Base-by-base conservation (phyloP, 2,888 invertebrate genomes). In the Blera fallax region DNA sequence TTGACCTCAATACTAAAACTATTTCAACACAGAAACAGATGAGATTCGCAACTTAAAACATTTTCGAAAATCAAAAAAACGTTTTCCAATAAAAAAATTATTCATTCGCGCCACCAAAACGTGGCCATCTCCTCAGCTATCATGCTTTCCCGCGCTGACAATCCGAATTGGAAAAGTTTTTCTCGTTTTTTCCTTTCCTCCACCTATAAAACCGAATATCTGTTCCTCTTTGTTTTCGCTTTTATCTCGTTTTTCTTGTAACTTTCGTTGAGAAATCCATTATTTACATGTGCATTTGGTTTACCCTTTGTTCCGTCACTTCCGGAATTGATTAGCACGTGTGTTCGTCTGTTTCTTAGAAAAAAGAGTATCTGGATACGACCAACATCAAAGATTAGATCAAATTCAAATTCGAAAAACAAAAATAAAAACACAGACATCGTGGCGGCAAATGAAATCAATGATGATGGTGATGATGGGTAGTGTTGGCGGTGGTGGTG, bases 1-100 rank as follows among this genome's bases (percentile, higher is more conserved):
- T 37, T 72, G 58, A 72, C 56, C 70, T 45, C 24, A 72, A 37
- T 37, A 40, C 8, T 29, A 10, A 54, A 54, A n/a, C 54, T 69
- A 43, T 43, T 43, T 45, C 14, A 54, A 56, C n/a, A 32, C 45
- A 8, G 14, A 4, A 32, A 11, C 70, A 72, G 45, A 18, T 24
- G 34, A 14, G 37, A 24, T 72, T 72, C 21, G 11, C 3, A 1
- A 72, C 14, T 37, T 32, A 48, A 24, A 56, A 45, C n/a, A 48
- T 56, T 58, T 29, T 45, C 10, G 3, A 16, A 21, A 43, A 48
- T n/a, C n/a, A n/a, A n/a, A n/a, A 21, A 58, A 21, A 58, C 14
- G 43, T 56, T 62, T 62, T 56, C n/a, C 37, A n/a, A 37, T 37
- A n/a, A 37, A 37, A 37, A 37, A 37, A 10, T n/a, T 37, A 37